Evolutionary conservation across 2,113 vertebrate species (phyloP).

Genomic region (Gymnarchus niloticus): DNA sequence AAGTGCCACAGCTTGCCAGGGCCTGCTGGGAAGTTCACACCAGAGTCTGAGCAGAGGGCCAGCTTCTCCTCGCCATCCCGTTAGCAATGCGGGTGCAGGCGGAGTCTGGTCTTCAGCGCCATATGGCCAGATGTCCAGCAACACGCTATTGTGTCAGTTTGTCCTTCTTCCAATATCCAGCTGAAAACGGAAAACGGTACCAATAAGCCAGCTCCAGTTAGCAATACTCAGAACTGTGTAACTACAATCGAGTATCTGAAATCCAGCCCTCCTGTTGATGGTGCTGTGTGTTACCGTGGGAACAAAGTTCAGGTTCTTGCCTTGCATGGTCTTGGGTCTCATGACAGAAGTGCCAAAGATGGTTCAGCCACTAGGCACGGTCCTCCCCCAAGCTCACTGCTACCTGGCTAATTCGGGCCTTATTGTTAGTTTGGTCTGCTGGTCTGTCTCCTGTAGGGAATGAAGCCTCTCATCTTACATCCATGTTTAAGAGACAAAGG

Average conservation of each 20-base stretch:
- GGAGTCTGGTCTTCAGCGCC: not conserved
- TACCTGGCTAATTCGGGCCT: not conserved
- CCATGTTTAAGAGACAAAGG: slow-evolving; percentile 15
- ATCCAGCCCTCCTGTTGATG: not conserved
- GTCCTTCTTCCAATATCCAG: no score
- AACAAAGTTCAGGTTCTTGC: not conserved
- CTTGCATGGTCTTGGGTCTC: not conserved
- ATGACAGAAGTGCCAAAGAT: not conserved
- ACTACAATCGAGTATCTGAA: not conserved
- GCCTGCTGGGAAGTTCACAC: not conserved
- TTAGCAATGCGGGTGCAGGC: not conserved
- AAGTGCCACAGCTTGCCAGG: not conserved
- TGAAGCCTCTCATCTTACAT: slow-evolving; percentile 19
- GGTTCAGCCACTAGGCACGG: not conserved
- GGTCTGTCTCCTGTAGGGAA: not conserved
- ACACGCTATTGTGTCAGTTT: not conserved
- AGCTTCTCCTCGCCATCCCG: not conserved
- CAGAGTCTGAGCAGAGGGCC: not conserved
- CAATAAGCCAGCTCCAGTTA: not conserved
- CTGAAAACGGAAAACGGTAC: not conserved
- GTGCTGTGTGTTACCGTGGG: not conserved
- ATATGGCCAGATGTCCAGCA: not conserved
- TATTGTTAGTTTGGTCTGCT: not conserved
- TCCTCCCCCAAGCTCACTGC: not conserved
- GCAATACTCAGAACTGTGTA: not conserved